Evolutionary conservation across 2,113 vertebrate species (phyloP).

Genomic region (Stegastes partitus): DNA sequence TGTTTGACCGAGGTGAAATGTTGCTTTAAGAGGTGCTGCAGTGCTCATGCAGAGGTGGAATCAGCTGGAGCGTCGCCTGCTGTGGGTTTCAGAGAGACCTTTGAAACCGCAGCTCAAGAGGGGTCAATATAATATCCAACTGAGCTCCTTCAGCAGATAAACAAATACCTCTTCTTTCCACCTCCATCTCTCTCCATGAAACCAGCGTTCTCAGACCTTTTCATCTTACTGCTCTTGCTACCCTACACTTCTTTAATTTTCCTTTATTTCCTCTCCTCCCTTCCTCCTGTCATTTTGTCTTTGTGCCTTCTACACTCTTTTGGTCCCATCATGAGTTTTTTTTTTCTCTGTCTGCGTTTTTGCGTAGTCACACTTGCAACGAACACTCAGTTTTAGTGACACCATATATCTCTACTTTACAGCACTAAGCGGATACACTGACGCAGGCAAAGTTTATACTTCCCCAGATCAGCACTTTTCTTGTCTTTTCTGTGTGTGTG

Average conservation of each 20-base stretch:
- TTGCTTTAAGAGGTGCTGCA: conserved; percentile 48
- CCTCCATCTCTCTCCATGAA: neutral
- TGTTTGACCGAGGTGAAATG: conserved; percentile 39
- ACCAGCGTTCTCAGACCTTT: neutral
- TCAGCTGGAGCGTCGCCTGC: conserved; percentile 16
- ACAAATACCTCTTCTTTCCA: neutral
- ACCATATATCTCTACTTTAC: conserved; percentile 38
- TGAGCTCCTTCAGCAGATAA: conserved; percentile 5
- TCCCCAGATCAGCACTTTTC: conserved; percentile 68
- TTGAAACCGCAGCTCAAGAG: conserved; percentile 15
- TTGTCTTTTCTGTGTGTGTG: conserved; percentile 21
- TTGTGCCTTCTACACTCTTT: neutral
- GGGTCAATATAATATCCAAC: conserved; percentile 9
- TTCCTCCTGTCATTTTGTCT: neutral
- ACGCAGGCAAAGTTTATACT: conserved; percentile 59
- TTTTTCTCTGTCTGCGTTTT: neutral
- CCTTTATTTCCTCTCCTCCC: neutral
- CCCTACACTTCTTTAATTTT: neutral
- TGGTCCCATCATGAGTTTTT: conserved; percentile 10
- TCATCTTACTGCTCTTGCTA: neutral
- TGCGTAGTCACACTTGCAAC: conserved; percentile 4
- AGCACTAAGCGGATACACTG: conserved; percentile 50
- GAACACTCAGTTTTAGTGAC: conserved; percentile 47
- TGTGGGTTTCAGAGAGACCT: conserved; percentile 33
- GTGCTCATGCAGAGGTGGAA: conserved; percentile 29